These are phyloP conservation scores for Hecatera dysodea DNA, from an alignment of 2,888 invertebrate genomes.

Conservation along the genomic window DNA sequence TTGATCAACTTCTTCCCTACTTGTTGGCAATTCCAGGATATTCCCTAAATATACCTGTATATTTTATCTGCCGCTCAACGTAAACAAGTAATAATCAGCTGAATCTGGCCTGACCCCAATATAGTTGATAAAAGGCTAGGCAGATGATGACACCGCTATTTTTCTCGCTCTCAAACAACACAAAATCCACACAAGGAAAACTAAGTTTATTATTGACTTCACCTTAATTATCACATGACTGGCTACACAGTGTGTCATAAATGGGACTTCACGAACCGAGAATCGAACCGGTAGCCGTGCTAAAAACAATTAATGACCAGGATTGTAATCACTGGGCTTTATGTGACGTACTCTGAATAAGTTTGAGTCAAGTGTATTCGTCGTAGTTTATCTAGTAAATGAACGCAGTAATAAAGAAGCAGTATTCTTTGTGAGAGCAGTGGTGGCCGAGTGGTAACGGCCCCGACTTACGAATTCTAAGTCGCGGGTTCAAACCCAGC, in stretches of 20 bases:
- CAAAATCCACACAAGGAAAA: conserved; percentile 47
- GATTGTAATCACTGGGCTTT: conserved; percentile 8
- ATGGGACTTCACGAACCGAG: conserved; percentile 39
- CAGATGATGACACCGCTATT: conserved; percentile 32
- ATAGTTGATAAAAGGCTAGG: too few relatives aligned
- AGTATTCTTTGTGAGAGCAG: too few relatives aligned
- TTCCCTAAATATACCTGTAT: too few relatives aligned
- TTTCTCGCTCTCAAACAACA: conserved; percentile 46
- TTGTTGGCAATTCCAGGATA: too few relatives aligned
- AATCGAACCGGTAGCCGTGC: conserved; percentile 40
- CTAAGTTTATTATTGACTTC: conserved; percentile 39
- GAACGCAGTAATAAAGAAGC: conserved; percentile 37
- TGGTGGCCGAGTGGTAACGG: too few relatives aligned
- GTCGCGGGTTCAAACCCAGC: too few relatives aligned
- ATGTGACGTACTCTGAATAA: conserved; percentile 31
- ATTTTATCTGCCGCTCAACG: too few relatives aligned
- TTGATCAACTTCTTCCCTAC: too few relatives aligned
- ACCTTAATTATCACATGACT: conserved; percentile 1
- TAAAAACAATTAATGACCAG: conserved; percentile 38
- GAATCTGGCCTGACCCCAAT: too few relatives aligned
- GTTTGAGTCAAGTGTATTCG: conserved; percentile 21
- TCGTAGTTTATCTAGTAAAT: conserved; percentile 31
- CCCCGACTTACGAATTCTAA: too few relatives aligned
- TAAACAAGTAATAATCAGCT: too few relatives aligned
- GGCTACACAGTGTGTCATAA: conserved; percentile 30